A percentile compares a stretch with the other conserved stretches of the same genome.
Evolutionary conservation across 1,140 invertebrate genomes (phyloP).

Genomic region (Bombus terrestris): DNA sequence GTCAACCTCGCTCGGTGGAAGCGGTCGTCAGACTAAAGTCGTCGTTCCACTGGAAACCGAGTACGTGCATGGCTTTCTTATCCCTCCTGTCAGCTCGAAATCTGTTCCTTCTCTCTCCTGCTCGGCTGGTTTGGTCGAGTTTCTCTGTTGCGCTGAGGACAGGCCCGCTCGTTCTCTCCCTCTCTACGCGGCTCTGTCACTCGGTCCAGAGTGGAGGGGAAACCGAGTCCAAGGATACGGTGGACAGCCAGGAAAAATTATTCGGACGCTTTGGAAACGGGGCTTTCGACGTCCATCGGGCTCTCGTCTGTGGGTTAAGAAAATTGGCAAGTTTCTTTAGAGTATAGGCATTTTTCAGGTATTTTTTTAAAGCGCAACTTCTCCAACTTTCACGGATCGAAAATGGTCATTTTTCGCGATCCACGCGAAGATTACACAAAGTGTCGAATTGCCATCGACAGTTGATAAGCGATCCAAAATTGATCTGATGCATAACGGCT

Average conservation of each 20-base stretch:
- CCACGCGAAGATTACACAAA: too few species aligned
- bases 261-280: not conserved
- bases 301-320: not conserved
- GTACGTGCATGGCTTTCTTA: conserved; percentile 79
- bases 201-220: conserved; percentile 22
- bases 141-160: conserved; percentile 5
- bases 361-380: not conserved
- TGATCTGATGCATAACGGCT: too few species aligned
- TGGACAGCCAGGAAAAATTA: conserved; percentile 2
- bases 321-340: not conserved
- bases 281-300: not conserved
- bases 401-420: too few species aligned
- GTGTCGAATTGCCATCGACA: too few species aligned
- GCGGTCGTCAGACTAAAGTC: conserved; percentile 81
- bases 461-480: too few species aligned
- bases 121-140: not conserved
- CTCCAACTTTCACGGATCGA: too few species aligned
- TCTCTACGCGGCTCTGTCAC: conserved; percentile 17
- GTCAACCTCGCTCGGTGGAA: conserved; percentile 79
- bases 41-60: conserved; percentile 71
- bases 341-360: not conserved
- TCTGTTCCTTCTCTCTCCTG: conserved; percentile 54
- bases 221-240: conserved; percentile 47
- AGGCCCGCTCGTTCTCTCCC: conserved; percentile 28
- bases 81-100: conserved; percentile 74